These are phyloP conservation scores for Acromyrmex heyeri DNA, from an alignment of 1,140 invertebrate species.

Conservation along the genomic window DNA sequence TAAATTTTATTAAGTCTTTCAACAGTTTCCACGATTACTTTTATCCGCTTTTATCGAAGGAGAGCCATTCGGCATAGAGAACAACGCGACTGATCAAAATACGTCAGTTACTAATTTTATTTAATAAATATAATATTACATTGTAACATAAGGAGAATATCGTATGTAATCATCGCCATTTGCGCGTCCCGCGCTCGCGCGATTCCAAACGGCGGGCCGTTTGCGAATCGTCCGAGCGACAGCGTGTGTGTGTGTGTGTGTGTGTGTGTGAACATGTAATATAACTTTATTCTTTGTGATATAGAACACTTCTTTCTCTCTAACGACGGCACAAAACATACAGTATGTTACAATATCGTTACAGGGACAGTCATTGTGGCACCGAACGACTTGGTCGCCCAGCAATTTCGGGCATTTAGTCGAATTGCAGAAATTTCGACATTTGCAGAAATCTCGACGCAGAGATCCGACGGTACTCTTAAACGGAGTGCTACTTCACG, in stretches of 20 bases:
- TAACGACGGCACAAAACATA: constrained; percentile 76
- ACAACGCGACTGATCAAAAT: constrained; percentile 72
- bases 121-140: constrained; percentile 83
- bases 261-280: constrained; percentile 66
- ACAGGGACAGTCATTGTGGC: constrained; percentile 66
- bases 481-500: constrained; percentile 20
- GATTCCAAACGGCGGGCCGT: constrained; percentile 31
- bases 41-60: constrained; percentile 59
- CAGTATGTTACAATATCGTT: constrained; percentile 76
- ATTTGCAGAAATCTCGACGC: constrained; percentile 6
- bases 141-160: constrained; percentile 79
- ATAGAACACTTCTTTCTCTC: constrained; percentile 68
- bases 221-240: constrained; percentile 61
- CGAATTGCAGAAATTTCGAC: constrained; percentile 7
- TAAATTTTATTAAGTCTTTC: constrained; percentile 11
- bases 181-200: constrained; percentile 35
- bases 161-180: constrained; percentile 69
- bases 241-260: not conserved
- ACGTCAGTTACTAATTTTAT: constrained; percentile 80
- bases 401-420: constrained; percentile 11
- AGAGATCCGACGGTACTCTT: constrained; percentile 1
- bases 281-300: constrained; percentile 69
- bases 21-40: constrained; percentile 59
- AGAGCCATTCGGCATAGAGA: constrained; percentile 60
- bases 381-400: not conserved